Conservation (phyloP, 2,888 invertebrate species). For the Drosophila neutralis region DNA sequence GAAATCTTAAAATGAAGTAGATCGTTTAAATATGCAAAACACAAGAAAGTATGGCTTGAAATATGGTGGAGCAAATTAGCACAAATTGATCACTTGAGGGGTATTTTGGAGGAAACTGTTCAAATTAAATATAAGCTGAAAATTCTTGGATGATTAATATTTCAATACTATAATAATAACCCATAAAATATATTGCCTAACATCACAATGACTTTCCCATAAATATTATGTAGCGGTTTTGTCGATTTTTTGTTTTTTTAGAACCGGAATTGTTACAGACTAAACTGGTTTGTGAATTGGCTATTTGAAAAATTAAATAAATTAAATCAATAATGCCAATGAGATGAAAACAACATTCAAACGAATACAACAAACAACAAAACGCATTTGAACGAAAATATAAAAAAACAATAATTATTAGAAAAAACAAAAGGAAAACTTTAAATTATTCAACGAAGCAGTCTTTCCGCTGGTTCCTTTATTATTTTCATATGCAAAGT, state of each 20-base stretch:
- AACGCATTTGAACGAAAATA: constrained; percentile 23
- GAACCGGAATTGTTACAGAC: background rate
- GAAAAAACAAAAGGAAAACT: constrained; percentile 22
- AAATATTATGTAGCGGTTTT: background rate
- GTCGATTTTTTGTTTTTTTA: background rate
- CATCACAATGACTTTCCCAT: background rate
- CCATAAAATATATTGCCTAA: background rate
- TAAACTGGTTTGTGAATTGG: constrained; percentile 15
- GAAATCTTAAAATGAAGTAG: background rate
- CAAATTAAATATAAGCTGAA: background rate
- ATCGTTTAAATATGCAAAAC: background rate
- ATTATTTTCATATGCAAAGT: constrained; percentile 39
- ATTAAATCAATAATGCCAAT: constrained; percentile 19
- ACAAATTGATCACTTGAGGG: background rate
- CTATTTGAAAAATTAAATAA: constrained; percentile 22
- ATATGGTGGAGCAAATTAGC: background rate
- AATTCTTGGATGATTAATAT: background rate
- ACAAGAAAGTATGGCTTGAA: background rate
- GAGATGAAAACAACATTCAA: constrained; percentile 11
- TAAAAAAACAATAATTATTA: constrained; percentile 12
- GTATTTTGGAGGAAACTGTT: background rate
- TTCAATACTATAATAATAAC: background rate
- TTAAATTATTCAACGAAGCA: constrained; percentile 28
- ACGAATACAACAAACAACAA: background rate
- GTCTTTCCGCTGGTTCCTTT: constrained; percentile 19